Percentiles rank a stretch among this genome's conserved stretches.
Conservation (phyloP, 2,113 vertebrate species). For the Neotoma lepida region DNA sequence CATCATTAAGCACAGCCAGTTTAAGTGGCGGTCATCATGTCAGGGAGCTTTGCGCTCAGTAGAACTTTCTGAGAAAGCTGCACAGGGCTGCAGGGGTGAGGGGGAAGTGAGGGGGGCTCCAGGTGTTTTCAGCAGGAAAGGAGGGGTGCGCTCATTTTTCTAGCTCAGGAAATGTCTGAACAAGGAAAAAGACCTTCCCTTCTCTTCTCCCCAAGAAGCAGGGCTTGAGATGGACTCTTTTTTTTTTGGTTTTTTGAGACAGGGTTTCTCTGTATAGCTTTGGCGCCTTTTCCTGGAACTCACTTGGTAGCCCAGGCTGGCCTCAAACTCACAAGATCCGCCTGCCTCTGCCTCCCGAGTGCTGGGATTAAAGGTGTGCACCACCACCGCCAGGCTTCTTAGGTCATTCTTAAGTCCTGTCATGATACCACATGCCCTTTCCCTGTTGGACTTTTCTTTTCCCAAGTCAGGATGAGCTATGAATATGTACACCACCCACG, state of each 20-base stretch:
- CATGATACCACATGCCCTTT: neutral
- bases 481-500: neutral
- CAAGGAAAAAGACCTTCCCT: neutral
- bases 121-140: neutral
- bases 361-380: no score
- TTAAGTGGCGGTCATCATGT: neutral
- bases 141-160: neutral
- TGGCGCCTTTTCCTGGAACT: no score
- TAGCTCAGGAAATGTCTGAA: neutral
- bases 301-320: no score
- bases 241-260: no score
- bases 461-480: neutral
- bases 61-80: neutral
- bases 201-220: neutral
- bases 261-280: no score
- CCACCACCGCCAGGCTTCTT: no score
- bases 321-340: no score
- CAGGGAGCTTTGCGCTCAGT: neutral
- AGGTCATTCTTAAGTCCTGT: neutral
- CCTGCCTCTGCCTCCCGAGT: no score
- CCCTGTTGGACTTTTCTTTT: neutral
- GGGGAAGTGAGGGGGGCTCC: neutral
- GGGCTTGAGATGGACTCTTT: neutral
- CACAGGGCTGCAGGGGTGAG: rapidly evolving
- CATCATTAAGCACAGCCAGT: no score